Percentiles rank a stretch among this genome's conserved stretches.
These are phyloP conservation scores for Bradynema listronoti DNA, from an alignment of 1,140 invertebrate species.

Conservation along the genomic window DNA sequence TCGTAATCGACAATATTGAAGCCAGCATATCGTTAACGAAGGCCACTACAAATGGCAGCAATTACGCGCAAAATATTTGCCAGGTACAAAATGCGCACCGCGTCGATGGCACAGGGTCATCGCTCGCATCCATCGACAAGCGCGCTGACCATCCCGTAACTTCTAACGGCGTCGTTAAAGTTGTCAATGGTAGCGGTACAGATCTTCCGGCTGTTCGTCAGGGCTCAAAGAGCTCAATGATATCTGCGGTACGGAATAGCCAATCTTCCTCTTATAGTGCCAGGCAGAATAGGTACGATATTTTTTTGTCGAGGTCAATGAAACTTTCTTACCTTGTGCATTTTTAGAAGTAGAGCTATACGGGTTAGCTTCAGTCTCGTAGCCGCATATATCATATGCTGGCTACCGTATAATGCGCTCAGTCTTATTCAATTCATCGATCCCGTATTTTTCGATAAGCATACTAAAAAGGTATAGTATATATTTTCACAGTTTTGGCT, in stretches of 20 bases:
- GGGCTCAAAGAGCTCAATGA: slow-evolving; percentile 1
- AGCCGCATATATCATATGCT: slow-evolving; percentile 53
- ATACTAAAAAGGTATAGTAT: slow-evolving; percentile 45
- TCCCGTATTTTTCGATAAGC: slow-evolving; percentile 47
- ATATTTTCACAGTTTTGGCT: not conserved
- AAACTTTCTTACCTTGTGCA: slow-evolving; percentile 1
- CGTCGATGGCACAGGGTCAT: too few species aligned
- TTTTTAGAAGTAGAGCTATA: slow-evolving; percentile 51
- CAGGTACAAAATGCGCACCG: too few species aligned
- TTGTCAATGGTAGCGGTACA: too few species aligned
- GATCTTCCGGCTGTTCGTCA: slow-evolving; percentile 2
- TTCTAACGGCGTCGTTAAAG: too few species aligned
- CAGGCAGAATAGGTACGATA: slow-evolving; percentile 38
- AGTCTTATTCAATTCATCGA: slow-evolving; percentile 52
- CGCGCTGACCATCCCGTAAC: too few species aligned
- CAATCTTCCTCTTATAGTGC: slow-evolving; percentile 45
- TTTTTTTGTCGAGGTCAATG: too few species aligned
- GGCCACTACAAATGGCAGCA: too few species aligned
- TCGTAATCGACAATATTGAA: too few species aligned
- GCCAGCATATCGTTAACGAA: too few species aligned
- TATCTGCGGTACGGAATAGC: slow-evolving; percentile 34
- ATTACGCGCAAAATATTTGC: too few species aligned
- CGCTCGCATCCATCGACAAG: too few species aligned
- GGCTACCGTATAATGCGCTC: slow-evolving; percentile 53
- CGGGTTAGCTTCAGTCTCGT: slow-evolving; percentile 53